Conservation (phyloP, 1,140 invertebrate species). For the Acromyrmex echinatior region DNA sequence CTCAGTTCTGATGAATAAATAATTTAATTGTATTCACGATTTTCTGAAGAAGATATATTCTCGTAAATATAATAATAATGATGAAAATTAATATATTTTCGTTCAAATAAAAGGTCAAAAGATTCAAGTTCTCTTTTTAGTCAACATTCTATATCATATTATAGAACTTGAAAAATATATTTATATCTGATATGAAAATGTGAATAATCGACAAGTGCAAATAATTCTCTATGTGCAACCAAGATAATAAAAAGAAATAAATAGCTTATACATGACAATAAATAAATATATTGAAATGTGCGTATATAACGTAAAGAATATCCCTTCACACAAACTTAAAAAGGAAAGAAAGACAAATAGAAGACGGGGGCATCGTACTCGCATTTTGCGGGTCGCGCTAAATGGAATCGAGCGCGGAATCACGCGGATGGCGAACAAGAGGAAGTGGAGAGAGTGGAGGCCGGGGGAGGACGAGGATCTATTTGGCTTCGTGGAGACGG, state of each 20-base stretch:
- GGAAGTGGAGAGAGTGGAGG: constrained; percentile 32
- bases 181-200: not conserved
- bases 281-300: not conserved
- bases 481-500: constrained; percentile 59
- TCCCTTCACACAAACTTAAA: not conserved
- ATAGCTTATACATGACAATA: not conserved
- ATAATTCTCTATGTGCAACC: not conserved
- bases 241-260: not conserved
- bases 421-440: constrained; percentile 51
- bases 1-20: constrained; percentile 31
- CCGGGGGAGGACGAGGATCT: constrained; percentile 18
- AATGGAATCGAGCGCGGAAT: constrained; percentile 65
- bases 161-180: not conserved
- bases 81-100: too few relatives aligned
- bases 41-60: constrained; percentile 9
- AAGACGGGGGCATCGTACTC: constrained; percentile 49
- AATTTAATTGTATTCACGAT: constrained; percentile 26
- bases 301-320: not conserved
- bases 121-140: not conserved
- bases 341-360: constrained; percentile 18
- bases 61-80: not conserved
- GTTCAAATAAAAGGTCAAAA: not conserved
- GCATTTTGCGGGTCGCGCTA: constrained; percentile 61
- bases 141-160: not conserved
- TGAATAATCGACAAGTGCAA: not conserved